Base-by-base conservation (phyloP, 2,797 vertebrate species). In the Salmo trutta region DNA sequence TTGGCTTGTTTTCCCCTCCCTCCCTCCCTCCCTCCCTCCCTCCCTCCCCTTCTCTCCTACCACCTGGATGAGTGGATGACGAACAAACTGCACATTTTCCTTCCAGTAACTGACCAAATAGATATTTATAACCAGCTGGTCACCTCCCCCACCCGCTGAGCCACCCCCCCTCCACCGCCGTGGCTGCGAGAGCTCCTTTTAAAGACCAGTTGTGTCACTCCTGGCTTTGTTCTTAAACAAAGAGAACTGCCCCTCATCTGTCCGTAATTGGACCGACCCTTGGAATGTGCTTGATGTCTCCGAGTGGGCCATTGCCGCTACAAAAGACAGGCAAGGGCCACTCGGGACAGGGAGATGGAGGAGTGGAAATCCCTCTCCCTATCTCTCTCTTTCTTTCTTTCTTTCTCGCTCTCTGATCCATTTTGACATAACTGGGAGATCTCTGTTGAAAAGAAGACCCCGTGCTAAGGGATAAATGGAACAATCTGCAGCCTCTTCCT, bases 111-210 rank as follows among this genome's bases (percentile, higher is more conserved):
- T 93, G 90, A 93, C 91, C 92, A 92, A 93, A 91, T 93, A 93
- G 93, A 93, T 95, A 93, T 95, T 94, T 94, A 92, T 94, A 93
- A 93, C 91, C 94, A 94, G 92, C 93, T 95, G 94, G 93, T 92
- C 88, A 89, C 90, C 91, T 87, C 91, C 85, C 85, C 86, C 86
- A 73, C 85, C 83, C 81, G 78, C 76, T 14, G 75, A 68, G 53
- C 77, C n/a, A n/a, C n/a, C 56, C 54, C 47, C 80, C 78, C 81
- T 76, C 80, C 81, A 73, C 76, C 86, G 84, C 87, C 77, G 62
- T 33, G 84, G 84, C 92, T 92, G 87, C 80, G 87, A 93, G 91
- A 93, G 91, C 90, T 89, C 88, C 81, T 86, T 93, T 93, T 94
- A 93, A 94, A 94, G 91, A 94, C 85, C 90, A 93, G 90, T 93